Conservation (phyloP, 2,888 invertebrate species). For the Rotaria socialis region DNA sequence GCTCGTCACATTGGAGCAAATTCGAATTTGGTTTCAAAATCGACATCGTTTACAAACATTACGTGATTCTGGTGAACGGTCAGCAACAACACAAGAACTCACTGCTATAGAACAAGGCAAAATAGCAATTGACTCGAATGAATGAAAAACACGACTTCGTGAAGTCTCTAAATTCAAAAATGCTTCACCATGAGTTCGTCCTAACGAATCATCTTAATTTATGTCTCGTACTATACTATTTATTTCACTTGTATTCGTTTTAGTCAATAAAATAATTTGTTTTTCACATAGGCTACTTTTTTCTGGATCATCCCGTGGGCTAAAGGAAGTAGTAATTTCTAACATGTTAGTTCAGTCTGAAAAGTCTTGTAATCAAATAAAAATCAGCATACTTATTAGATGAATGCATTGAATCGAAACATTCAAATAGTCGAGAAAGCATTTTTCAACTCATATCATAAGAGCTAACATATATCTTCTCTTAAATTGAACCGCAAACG, state of each 20-base stretch:
- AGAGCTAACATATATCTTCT: too few species aligned
- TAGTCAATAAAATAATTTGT: neutral
- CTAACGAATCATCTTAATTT: neutral
- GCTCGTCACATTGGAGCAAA: neutral
- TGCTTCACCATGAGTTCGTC: neutral
- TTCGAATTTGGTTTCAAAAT: constrained; percentile 29
- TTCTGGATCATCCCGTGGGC: too few species aligned
- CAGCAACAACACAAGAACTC: neutral
- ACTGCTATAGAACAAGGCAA: neutral
- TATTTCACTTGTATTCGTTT: neutral
- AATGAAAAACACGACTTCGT: neutral
- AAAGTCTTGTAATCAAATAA: too few species aligned
- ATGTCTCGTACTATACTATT: neutral
- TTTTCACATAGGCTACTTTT: neutral
- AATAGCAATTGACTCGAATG: neutral
- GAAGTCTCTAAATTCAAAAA: neutral
- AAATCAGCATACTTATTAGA: too few species aligned
- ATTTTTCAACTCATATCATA: too few species aligned
- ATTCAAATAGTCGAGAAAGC: too few species aligned
- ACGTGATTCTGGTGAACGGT: neutral
- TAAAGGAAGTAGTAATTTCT: too few species aligned
- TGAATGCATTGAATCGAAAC: too few species aligned
- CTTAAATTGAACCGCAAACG: too few species aligned
- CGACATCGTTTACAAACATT: constrained; percentile 2
- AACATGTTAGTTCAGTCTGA: too few species aligned